Percentiles rank a stretch among this genome's conserved stretches.
These are phyloP conservation scores for Pocillopora verrucosa DNA, from an alignment of 64 coral and sea anemone genomes.

Conservation along the genomic window DNA sequence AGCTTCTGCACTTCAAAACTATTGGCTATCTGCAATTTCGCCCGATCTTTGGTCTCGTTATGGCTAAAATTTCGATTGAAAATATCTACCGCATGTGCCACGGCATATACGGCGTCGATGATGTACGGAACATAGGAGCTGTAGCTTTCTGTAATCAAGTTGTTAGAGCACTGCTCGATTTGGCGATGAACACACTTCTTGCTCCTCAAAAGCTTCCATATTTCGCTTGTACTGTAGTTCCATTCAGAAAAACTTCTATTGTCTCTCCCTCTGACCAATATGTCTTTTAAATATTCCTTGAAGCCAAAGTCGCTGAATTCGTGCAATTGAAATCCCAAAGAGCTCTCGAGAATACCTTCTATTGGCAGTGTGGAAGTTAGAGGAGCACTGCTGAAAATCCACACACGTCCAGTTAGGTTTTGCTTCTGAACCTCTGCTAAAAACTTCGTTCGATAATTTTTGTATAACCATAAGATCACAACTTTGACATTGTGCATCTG, in stretches of 20 bases:
- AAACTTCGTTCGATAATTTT: background rate
- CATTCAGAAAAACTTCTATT: background rate
- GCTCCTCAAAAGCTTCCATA: slow-evolving; percentile 8
- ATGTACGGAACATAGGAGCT: slow-evolving; percentile 42
- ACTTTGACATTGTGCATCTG: slow-evolving; percentile 1
- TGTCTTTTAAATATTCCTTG: background rate
- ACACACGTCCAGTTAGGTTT: slow-evolving; percentile 1
- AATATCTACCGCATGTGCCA: slow-evolving; percentile 56
- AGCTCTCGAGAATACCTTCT: background rate
- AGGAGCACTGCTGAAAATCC: background rate
- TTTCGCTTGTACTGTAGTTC: slow-evolving; percentile 39
- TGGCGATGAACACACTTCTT: background rate
- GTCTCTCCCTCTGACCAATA: background rate
- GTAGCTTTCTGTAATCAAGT: background rate
- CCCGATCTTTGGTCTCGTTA: background rate
- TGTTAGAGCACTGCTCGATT: background rate
- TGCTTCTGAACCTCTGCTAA: background rate
- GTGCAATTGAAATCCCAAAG: background rate
- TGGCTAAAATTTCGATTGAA: slow-evolving; percentile 4
- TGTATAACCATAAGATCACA: slow-evolving; percentile 22
- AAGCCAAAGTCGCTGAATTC: background rate
- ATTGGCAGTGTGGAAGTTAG: background rate
- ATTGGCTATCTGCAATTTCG: background rate
- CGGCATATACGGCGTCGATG: slow-evolving; percentile 66
- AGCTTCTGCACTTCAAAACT: background rate